Conservation (phyloP, 23 tunicate genomes). For the Corella eumyota region DNA sequence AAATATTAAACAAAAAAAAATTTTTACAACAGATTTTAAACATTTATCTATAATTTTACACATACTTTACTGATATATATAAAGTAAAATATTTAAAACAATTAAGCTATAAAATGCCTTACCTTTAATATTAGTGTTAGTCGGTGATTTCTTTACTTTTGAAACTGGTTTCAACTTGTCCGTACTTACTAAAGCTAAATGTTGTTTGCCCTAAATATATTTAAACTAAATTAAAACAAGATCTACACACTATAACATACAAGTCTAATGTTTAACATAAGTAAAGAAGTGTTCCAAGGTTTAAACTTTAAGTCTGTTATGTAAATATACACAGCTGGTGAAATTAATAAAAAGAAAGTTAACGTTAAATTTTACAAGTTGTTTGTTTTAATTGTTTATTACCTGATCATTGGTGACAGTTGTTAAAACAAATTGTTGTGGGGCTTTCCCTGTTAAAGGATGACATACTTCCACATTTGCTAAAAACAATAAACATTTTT, state of each 20-base stretch:
- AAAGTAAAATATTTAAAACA: neutral
- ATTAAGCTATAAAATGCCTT: neutral
- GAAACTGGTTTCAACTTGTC: slow-evolving; percentile 25
- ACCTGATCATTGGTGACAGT: slow-evolving; percentile 52
- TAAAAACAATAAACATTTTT: too few species aligned
- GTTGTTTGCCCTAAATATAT: slow-evolving; percentile 30
- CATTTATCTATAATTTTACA: too few species aligned
- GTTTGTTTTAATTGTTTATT: neutral
- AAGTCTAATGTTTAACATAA: neutral
- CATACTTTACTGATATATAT: too few species aligned
- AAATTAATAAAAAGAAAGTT: too few species aligned
- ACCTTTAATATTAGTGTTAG: neutral
- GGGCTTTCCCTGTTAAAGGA: too few species aligned
- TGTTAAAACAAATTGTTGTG: slow-evolving; percentile 35
- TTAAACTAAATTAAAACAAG: too few species aligned
- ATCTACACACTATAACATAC: too few species aligned
- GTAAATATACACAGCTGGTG: too few species aligned
- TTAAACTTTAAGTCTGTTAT: neutral
- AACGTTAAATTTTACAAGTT: too few species aligned
- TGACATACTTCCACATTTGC: too few species aligned
- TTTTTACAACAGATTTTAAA: too few species aligned
- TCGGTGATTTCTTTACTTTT: neutral
- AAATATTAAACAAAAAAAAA: too few species aligned
- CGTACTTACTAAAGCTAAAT: slow-evolving; percentile 32
- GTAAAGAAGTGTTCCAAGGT: neutral